Percentiles rank a stretch among this genome's conserved stretches.
Conservation (phyloP, 1,140 invertebrate genomes). For the Ericerus pela region DNA sequence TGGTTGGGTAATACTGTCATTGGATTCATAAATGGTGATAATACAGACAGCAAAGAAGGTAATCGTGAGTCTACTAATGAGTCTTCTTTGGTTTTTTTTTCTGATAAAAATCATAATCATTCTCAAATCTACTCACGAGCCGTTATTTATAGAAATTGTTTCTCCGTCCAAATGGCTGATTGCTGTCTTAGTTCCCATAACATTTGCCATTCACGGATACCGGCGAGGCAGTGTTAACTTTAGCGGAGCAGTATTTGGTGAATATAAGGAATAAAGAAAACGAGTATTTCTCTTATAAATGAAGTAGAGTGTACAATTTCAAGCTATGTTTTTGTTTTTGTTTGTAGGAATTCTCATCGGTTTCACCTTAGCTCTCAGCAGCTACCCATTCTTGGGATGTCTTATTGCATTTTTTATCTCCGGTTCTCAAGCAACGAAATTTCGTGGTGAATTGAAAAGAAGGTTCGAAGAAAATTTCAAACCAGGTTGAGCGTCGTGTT, state of each 20-base stretch:
- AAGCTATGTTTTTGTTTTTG: background rate
- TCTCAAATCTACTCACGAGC: conserved; percentile 20
- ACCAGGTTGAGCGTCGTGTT: conserved; percentile 42
- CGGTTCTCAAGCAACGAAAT: conserved; percentile 70
- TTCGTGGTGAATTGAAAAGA: conserved; percentile 47
- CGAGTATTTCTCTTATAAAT: background rate
- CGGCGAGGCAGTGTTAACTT: conserved; percentile 47
- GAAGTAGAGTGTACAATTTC: background rate
- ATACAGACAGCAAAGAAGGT: conserved; percentile 36
- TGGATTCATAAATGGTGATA: conserved; percentile 37
- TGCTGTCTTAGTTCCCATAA: conserved; percentile 49
- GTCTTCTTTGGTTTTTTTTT: conserved; percentile 15
- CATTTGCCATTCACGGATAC: conserved; percentile 47
- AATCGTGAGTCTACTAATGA: background rate
- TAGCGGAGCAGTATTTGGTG: conserved; percentile 55
- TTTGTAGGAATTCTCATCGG: conserved; percentile 52
- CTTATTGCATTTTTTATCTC: conserved; percentile 64
- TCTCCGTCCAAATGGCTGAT: conserved; percentile 57
- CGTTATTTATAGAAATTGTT: conserved; percentile 47
- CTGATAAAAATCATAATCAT: conserved; percentile 13
- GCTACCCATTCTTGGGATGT: conserved; percentile 55
- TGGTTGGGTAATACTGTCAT: conserved; percentile 55
- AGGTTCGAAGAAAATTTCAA: conserved; percentile 65
- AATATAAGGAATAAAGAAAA: conserved; percentile 13
- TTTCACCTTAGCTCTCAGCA: conserved; percentile 64